Evolutionary conservation across 2,888 invertebrate species (phyloP).

Genomic region (Tipula confusa): DNA sequence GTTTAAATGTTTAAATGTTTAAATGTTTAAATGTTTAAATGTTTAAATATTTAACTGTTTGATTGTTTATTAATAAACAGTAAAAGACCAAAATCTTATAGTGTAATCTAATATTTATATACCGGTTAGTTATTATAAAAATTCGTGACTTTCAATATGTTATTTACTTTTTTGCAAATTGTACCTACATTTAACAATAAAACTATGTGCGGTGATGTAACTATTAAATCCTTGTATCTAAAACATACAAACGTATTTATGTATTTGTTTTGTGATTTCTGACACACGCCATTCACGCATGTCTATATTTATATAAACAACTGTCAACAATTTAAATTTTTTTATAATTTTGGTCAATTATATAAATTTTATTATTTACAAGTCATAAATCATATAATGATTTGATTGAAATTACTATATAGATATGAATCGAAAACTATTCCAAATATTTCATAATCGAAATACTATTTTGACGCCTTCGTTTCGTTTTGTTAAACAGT

Average conservation of each 20-base stretch:
- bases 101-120: too few relatives aligned
- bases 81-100: too few relatives aligned
- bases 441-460: neutral
- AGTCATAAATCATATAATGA: neutral
- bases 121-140: too few relatives aligned
- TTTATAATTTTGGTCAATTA: neutral
- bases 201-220: neutral
- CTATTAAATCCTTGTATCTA: neutral
- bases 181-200: neutral
- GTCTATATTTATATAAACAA: neutral
- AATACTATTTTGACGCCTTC: neutral
- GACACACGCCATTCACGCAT: neutral
- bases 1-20: too few relatives aligned
- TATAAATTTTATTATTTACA: neutral
- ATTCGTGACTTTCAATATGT: too few relatives aligned
- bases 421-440: neutral
- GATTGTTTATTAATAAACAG: too few relatives aligned
- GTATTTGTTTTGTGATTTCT: neutral
- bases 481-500: neutral
- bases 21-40: too few relatives aligned
- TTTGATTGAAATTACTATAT: neutral
- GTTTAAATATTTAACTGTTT: too few relatives aligned
- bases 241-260: neutral
- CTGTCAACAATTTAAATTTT: neutral
- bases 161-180: too few relatives aligned